Evolutionary conservation across 2,888 invertebrate genomes (phyloP), one percentile per base, ranked within the genome.

Genomic region (Erebia epiphron): DNA sequence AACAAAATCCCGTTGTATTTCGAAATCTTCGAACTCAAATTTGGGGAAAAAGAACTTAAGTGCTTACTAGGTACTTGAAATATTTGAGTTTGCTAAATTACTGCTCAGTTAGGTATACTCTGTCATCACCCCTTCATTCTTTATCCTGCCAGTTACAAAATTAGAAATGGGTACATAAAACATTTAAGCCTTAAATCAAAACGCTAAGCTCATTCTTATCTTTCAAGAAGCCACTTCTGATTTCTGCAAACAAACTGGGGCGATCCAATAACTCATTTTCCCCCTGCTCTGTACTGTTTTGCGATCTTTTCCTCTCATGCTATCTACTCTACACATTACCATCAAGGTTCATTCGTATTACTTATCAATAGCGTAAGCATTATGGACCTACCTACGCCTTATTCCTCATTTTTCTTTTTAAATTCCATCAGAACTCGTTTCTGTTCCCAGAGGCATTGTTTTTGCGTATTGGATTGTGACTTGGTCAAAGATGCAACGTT

Each of bases 371-470:
- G 65, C 56, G 54, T 66, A 41, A 66, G 21, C 56, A 54, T 66
- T 57, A 41, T 56, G 56, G n/a, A 50, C 16, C 62, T 46, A 62
- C 62, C 46, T 43, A 13, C 35, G 52, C 35, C 7, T 64, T 21
- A 43, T 66, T 54, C 43, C 43, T 66, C 14, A 49, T 73, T 67
- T 68, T 73, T 56, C 61, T 63, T 74, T 73, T 74, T 70, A 43
- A 73, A 71, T 64, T 62, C 68, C 70, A 68, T 62, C 16, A 46
- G 54, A 73, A 74, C 74, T 70, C 14, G 74, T 74, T 74, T 70
- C 64, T 62, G 65, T 74, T 74, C 74, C 72, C 74, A 74, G 67
- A 68, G 70, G 69, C 68, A 74, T 72, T 74, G 72, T 74, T 74
- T 72, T 70, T 72, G 57, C 68, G 74, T 74, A 74, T 72, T 57